Evolutionary conservation across 2,113 vertebrate species (phyloP).

Genomic region (Uria lomvia): DNA sequence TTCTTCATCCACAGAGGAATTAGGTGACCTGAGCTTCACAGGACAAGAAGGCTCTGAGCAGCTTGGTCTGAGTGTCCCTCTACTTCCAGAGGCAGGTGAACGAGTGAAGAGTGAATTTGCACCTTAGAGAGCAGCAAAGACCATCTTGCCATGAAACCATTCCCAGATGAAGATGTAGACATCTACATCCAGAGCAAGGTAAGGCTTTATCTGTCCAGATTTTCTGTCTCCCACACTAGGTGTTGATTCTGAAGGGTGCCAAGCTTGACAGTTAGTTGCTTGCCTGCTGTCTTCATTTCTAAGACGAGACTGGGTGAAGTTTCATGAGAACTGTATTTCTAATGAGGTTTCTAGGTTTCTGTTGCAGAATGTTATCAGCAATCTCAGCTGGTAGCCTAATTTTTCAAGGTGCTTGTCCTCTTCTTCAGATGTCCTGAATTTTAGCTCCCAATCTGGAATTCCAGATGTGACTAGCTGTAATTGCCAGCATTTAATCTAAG

Average conservation of each 20-base stretch:
- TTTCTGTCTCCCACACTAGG: slow-evolving; percentile 18
- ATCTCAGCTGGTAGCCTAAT: not conserved
- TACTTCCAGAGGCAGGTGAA: not conserved
- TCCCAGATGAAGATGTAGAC: slow-evolving; percentile 69
- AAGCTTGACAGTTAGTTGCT: slow-evolving; percentile 48
- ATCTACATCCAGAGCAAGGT: slow-evolving; percentile 72
- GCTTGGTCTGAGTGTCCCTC: not conserved
- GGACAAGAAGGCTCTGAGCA: not conserved
- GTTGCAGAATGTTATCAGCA: not conserved
- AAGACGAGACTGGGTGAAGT: slow-evolving; percentile 12
- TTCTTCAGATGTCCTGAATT: not conserved
- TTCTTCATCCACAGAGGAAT: not conserved
- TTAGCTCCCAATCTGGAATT: not conserved
- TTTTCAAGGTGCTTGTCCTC: not conserved
- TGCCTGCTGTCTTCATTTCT: slow-evolving; percentile 44
- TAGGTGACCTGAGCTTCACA: not conserved
- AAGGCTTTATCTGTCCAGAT: slow-evolving; percentile 36
- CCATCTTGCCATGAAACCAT: slow-evolving; percentile 71
- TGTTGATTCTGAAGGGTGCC: slow-evolving; percentile 42
- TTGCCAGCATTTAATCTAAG: not conserved
- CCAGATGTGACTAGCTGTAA: not conserved
- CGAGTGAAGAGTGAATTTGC: not conserved
- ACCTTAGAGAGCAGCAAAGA: slow-evolving; percentile 3
- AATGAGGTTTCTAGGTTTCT: slow-evolving; percentile 46
- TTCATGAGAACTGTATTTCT: slow-evolving; percentile 38